Conservation (phyloP, 2,797 vertebrate genomes). For the Chelmon rostratus region DNA sequence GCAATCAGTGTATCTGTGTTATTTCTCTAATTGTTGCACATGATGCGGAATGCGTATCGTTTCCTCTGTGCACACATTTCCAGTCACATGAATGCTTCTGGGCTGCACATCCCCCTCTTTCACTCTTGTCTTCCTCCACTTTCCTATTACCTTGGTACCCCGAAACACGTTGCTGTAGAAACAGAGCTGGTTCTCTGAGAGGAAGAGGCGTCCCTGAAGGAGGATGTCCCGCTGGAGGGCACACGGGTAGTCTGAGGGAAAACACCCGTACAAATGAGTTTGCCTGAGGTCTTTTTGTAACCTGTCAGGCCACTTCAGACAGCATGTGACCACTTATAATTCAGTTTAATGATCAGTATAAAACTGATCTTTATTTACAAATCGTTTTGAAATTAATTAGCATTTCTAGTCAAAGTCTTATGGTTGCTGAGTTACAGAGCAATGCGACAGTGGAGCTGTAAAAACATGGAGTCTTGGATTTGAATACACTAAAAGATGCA, state of each 20-base stretch:
- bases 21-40: conserved; percentile 2
- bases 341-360: background rate
- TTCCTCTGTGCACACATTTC: no score
- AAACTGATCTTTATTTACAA: background rate
- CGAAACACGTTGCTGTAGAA: conserved; percentile 98
- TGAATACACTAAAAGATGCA: no score
- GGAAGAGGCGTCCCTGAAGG: conserved; percentile 93
- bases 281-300: background rate
- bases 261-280: conserved; percentile 4
- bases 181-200: conserved; percentile 94
- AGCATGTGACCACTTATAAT: no score
- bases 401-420: background rate
- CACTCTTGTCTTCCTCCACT: background rate
- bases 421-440: background rate
- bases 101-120: no score
- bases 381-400: background rate
- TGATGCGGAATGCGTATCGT: background rate
- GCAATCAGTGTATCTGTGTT: background rate
- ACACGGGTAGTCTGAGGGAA: conserved; percentile 90
- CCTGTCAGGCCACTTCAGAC: background rate
- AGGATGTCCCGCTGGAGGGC: conserved; percentile 96
- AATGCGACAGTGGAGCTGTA: background rate
- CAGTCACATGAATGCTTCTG: no score
- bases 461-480: background rate
- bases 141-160: conserved; percentile 90